These are phyloP conservation scores for Acanthopleura granulata DNA, from an alignment of 2,888 invertebrate genomes.

Conservation along the genomic window DNA sequence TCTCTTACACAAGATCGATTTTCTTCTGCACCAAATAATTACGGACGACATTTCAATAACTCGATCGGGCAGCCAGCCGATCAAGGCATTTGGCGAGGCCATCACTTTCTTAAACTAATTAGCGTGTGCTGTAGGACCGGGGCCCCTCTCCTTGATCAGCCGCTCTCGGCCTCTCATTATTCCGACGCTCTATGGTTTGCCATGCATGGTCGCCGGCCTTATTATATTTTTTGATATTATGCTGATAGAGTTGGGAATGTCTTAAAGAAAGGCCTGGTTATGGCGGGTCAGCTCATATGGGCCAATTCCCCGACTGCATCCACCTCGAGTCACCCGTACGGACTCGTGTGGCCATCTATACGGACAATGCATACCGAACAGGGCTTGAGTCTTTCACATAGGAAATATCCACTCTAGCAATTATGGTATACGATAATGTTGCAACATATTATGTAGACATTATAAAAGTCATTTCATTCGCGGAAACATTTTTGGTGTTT, in stretches of 20 bases:
- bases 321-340: no score
- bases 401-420: no score
- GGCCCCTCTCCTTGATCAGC: neutral
- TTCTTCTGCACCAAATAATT: slow-evolving; percentile 20
- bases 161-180: neutral
- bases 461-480: no score
- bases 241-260: neutral
- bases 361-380: no score
- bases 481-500: no score
- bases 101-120: slow-evolving; percentile 19
- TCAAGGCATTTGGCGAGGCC: slow-evolving; percentile 19
- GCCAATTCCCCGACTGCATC: neutral
- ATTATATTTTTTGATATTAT: slow-evolving; percentile 20
- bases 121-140: neutral
- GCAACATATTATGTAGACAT: no score
- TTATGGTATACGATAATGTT: no score
- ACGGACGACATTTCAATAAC: slow-evolving; percentile 20
- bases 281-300: neutral
- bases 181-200: neutral
- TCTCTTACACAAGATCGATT: slow-evolving; percentile 20
- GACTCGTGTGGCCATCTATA: no score
- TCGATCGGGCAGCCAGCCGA: slow-evolving; percentile 17
- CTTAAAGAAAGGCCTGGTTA: neutral
- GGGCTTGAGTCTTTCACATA: no score
- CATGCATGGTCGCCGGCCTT: slow-evolving; percentile 10